Conservation (phyloP, 1,140 invertebrate genomes). For the Drosophila kepulauana region DNA sequence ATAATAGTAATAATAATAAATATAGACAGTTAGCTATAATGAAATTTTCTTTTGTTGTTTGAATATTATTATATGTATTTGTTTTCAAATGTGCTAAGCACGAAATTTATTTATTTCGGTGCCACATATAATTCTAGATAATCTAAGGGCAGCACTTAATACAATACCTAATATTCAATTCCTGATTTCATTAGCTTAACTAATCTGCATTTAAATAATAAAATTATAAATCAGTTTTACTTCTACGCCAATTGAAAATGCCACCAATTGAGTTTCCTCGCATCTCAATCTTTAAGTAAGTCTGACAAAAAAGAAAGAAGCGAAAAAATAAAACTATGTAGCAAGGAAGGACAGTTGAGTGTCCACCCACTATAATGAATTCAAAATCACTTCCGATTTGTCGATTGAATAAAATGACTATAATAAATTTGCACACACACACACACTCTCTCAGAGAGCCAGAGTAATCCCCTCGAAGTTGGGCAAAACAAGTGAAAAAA, state of each 20-base stretch:
- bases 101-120: too few species aligned
- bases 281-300: not conserved
- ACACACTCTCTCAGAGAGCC: not conserved
- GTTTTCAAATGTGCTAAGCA: too few species aligned
- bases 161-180: not conserved
- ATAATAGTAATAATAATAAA: too few species aligned
- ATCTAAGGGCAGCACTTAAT: too few species aligned
- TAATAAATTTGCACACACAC: conserved; percentile 77
- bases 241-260: not conserved
- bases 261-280: not conserved
- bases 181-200: not conserved
- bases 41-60: too few species aligned
- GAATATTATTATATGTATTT: too few species aligned
- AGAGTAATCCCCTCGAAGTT: conserved; percentile 70
- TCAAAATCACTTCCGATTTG: conserved; percentile 84
- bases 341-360: conserved; percentile 1
- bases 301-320: not conserved
- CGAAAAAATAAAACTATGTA: not conserved
- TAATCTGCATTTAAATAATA: not conserved
- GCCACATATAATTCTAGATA: too few species aligned
- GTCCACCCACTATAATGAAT: conserved; percentile 72
- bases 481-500: conserved; percentile 78
- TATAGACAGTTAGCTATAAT: too few species aligned
- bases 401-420: conserved; percentile 84
- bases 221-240: conserved; percentile 3